Conservation (phyloP, 2,888 invertebrate genomes). For the Cosmopolites sordidus region DNA sequence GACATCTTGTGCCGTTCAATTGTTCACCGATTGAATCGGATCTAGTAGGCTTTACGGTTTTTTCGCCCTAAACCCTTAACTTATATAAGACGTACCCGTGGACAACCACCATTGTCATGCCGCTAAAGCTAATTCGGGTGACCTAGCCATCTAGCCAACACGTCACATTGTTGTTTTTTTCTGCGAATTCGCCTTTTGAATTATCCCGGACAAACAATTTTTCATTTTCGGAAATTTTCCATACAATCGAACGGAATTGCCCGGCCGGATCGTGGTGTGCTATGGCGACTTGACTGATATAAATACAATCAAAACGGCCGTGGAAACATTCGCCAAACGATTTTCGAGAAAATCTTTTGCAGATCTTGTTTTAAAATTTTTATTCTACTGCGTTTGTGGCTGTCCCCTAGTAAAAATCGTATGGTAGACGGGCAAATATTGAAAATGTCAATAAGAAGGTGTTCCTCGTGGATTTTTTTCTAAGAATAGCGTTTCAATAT, state of each 20-base stretch:
- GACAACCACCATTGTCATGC: constrained; percentile 22
- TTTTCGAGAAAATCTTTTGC: too few species aligned
- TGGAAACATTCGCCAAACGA: too few species aligned
- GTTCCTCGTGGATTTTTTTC: constrained; percentile 8
- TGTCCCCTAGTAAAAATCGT: too few species aligned
- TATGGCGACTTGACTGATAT: too few species aligned
- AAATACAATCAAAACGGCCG: too few species aligned
- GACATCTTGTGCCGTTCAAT: constrained; percentile 58
- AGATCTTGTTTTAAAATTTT: too few species aligned
- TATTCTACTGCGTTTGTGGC: too few species aligned
- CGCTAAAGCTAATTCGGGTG: constrained; percentile 21
- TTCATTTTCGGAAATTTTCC: constrained; percentile 8
- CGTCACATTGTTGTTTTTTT: constrained; percentile 27
- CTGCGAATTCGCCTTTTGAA: constrained; percentile 4
- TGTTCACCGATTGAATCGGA: constrained; percentile 25
- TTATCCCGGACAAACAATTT: constrained; percentile 4
- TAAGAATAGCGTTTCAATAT: constrained; percentile 13
- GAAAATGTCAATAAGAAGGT: constrained; percentile 11
- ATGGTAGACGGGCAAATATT: constrained; percentile 8
- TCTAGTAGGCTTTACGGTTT: not conserved
- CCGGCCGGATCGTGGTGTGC: not conserved
- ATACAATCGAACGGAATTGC: not conserved
- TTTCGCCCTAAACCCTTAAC: constrained; percentile 2
- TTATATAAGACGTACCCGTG: constrained; percentile 26
- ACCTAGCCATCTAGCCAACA: constrained; percentile 22